Percentiles rank a stretch among this genome's conserved stretches.
Conservation (phyloP, 2,113 vertebrate species). For the Mesoclemmys tuberculata region DNA sequence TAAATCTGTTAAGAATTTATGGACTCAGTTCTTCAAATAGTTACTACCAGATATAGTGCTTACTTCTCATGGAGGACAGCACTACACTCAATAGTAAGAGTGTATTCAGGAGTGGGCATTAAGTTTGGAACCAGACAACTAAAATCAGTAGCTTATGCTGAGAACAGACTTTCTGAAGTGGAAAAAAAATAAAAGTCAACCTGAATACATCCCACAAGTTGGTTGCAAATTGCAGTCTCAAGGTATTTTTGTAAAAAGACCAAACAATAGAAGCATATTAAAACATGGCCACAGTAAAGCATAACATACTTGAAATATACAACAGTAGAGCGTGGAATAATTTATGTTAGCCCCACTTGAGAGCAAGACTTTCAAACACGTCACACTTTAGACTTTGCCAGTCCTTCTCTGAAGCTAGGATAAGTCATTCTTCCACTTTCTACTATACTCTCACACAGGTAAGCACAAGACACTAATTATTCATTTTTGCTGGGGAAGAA, state of each 20-base stretch:
- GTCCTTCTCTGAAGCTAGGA: constrained; percentile 66
- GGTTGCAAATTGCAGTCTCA: background rate
- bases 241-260: background rate
- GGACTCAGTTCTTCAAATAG: constrained; percentile 30
- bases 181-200: background rate
- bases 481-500: constrained; percentile 14
- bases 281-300: constrained; percentile 16
- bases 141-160: background rate
- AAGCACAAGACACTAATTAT: constrained; percentile 66
- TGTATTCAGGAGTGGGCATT: background rate
- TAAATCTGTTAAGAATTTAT: constrained; percentile 5
- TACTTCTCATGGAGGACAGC: background rate
- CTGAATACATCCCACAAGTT: background rate
- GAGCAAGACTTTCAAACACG: constrained; percentile 57
- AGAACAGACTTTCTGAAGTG: background rate
- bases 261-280: background rate
- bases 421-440: constrained; percentile 70
- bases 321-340: constrained; percentile 54
- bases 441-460: constrained; percentile 66
- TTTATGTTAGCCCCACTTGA: constrained; percentile 59
- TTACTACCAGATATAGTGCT: background rate
- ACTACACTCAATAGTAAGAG: background rate
- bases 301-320: constrained; percentile 13
- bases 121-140: background rate
- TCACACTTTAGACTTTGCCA: constrained; percentile 27